Percentiles rank a stretch among this genome's conserved stretches.
Evolutionary conservation across 2,888 invertebrate species (phyloP).

Genomic region (Leptopterna dolabrata): DNA sequence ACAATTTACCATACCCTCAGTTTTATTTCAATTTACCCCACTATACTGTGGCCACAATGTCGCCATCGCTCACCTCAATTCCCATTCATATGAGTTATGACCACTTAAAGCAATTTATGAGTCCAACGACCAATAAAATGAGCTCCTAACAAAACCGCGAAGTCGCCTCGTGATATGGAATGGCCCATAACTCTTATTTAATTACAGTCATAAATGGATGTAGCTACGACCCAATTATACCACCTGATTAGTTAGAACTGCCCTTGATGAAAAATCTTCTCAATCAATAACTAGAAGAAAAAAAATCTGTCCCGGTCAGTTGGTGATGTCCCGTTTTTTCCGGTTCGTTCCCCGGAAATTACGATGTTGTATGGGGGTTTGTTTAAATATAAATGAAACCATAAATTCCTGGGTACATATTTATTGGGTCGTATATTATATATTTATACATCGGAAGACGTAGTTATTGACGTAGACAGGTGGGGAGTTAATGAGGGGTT

Average conservation of each 20-base stretch:
- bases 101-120: background rate
- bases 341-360: background rate
- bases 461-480: slow-evolving; percentile 47
- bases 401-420: background rate
- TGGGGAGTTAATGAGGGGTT: slow-evolving; percentile 48
- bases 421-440: slow-evolving; percentile 34
- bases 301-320: background rate
- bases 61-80: too few species aligned
- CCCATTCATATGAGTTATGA: background rate
- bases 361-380: background rate
- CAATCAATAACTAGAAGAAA: background rate
- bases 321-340: background rate
- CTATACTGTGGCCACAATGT: too few species aligned
- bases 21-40: too few species aligned
- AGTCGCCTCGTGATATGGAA: background rate
- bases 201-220: background rate
- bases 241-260: background rate
- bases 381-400: background rate
- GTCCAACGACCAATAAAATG: background rate
- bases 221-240: background rate
- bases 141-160: background rate
- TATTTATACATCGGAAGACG: slow-evolving; percentile 29
- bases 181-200: background rate
- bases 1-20: too few species aligned
- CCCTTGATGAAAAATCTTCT: background rate